Evolutionary conservation across 2,888 invertebrate species (phyloP).

Genomic region (Formica aserva): DNA sequence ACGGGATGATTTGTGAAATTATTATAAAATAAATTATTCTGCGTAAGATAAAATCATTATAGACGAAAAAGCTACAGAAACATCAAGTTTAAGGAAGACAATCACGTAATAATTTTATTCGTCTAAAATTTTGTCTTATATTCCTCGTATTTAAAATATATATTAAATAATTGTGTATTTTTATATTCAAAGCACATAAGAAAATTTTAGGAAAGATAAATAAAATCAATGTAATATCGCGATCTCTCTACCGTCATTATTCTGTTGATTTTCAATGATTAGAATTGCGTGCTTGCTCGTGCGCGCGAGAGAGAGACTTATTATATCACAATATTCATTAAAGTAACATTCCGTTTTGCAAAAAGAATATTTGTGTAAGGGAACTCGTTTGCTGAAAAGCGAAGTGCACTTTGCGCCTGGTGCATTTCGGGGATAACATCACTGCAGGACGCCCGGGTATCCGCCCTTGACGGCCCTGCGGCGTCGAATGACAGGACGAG

Average conservation of each 20-base stretch:
- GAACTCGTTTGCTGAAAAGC: constrained; percentile 49
- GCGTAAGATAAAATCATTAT: background rate
- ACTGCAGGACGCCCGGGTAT: constrained; percentile 39
- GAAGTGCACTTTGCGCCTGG: constrained; percentile 62
- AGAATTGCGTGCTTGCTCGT: background rate
- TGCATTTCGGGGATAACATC: constrained; percentile 55
- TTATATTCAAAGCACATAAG: background rate
- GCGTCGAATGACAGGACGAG: constrained; percentile 55
- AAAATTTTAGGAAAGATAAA: background rate
- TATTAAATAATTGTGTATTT: background rate
- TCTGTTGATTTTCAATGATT: background rate
- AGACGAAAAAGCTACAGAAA: background rate
- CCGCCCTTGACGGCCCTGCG: constrained; percentile 53
- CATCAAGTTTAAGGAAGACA: background rate
- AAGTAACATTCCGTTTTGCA: constrained; percentile 15
- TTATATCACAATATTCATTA: background rate
- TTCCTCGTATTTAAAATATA: background rate
- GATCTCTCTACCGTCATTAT: background rate
- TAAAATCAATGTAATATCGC: background rate
- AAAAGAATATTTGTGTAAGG: constrained; percentile 61
- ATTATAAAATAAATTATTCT: background rate
- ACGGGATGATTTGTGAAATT: background rate
- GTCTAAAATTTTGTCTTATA: background rate
- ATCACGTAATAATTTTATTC: background rate
- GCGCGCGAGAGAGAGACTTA: background rate